Evolutionary conservation across 2,797 vertebrate genomes (phyloP).

Genomic region (Meriones psammophilus): DNA sequence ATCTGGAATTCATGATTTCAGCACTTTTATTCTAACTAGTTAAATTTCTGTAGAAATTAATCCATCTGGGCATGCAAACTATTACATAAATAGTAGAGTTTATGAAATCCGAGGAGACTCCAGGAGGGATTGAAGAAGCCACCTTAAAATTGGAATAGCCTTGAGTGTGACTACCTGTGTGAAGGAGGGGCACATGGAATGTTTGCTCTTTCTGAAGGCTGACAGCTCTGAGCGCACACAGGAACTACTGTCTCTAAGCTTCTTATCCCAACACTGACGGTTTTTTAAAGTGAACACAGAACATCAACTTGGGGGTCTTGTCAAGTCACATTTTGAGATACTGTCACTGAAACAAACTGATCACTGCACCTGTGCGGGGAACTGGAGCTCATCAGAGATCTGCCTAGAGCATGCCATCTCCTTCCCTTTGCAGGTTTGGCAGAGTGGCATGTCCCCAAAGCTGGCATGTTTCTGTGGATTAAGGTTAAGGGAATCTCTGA

Average conservation of each 20-base stretch:
- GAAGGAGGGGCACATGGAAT: neutral
- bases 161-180: neutral
- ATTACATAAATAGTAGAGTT: neutral
- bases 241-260: neutral
- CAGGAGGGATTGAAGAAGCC: neutral
- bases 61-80: neutral
- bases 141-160: neutral
- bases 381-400: neutral
- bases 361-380: neutral
- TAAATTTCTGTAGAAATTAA: conserved; percentile 35
- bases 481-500: conserved; percentile 91
- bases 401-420: neutral
- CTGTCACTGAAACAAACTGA: neutral
- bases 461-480: conserved; percentile 94
- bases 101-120: neutral
- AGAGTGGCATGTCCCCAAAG: conserved; percentile 91
- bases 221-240: neutral
- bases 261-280: neutral
- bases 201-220: neutral
- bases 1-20: conserved; percentile 38
- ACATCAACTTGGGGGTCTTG: neutral
- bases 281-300: neutral
- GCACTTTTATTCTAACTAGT: conserved; percentile 45
- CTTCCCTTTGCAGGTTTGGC: conserved; percentile 87
- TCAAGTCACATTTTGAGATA: conserved; percentile 11